These are phyloP conservation scores for Merluccius polli DNA, from an alignment of 2,797 vertebrate genomes.

Conservation along the genomic window DNA sequence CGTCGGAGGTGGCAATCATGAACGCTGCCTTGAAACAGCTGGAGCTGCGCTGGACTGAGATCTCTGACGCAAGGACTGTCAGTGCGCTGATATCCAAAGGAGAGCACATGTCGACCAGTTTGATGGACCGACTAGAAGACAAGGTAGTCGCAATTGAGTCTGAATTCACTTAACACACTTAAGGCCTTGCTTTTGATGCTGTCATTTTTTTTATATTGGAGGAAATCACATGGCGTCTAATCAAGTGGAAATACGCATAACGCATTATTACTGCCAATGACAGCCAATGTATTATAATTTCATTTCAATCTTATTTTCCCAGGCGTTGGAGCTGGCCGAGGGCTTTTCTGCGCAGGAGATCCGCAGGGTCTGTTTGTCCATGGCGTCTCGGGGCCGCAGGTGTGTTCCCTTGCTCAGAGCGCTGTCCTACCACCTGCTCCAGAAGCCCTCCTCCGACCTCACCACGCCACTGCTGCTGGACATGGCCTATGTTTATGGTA, in stretches of 20 bases:
- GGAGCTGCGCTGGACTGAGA: constrained; percentile 90
- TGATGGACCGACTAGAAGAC: constrained; percentile 87
- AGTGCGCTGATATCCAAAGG: constrained; percentile 70
- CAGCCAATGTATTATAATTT: background rate
- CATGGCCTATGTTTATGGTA: constrained; percentile 83
- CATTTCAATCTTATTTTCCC: constrained; percentile 10
- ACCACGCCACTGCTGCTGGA: constrained; percentile 75
- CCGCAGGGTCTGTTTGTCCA: constrained; percentile 66
- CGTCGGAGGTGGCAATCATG: constrained; percentile 55
- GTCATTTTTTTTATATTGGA: background rate
- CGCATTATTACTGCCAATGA: no score
- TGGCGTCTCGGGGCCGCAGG: constrained; percentile 79
- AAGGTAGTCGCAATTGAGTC: constrained; percentile 74
- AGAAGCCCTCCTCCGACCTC: constrained; percentile 75
- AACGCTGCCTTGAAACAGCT: constrained; percentile 74
- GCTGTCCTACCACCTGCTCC: constrained; percentile 87
- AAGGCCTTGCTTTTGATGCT: background rate
- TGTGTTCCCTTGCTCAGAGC: constrained; percentile 83
- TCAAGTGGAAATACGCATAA: background rate
- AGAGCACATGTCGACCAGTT: constrained; percentile 55
- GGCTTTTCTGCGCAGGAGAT: constrained; percentile 78
- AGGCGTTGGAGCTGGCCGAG: constrained; percentile 88
- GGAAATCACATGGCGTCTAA: background rate
- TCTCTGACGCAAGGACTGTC: constrained; percentile 69
- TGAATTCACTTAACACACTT: background rate